Percentiles rank a stretch among this genome's conserved stretches.
phyloP scores from a whole-genome alignment of 2,888 invertebrate species.

The Eulithis prunata region DNA sequence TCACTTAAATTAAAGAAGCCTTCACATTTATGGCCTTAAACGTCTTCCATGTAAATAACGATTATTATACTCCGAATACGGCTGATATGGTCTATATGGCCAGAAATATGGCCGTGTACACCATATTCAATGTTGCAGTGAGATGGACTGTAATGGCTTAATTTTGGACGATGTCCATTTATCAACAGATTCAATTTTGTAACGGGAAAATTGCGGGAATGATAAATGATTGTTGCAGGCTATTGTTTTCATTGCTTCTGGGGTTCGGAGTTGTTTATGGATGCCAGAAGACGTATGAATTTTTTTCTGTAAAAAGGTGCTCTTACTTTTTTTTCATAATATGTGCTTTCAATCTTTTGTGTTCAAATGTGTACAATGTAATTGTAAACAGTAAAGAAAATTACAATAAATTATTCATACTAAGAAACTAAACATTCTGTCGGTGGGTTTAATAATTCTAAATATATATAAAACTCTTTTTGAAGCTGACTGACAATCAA shows the following conservation, averaged over 20 bases:
- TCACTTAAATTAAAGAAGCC: constrained; percentile 33
- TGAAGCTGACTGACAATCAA: too few species aligned
- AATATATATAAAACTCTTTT: too few species aligned
- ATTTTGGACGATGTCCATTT: constrained; percentile 53
- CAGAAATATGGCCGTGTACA: constrained; percentile 42
- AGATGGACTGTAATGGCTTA: constrained; percentile 65
- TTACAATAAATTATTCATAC: too few species aligned
- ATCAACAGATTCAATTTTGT: constrained; percentile 61
- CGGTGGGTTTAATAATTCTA: too few species aligned
- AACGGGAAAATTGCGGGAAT: constrained; percentile 48
- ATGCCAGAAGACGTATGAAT: neutral
- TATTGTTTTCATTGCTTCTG: constrained; percentile 33
- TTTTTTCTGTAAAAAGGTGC: too few species aligned
- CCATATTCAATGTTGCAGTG: constrained; percentile 54
- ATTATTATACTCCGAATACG: constrained; percentile 36
- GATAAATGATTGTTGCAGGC: constrained; percentile 49
- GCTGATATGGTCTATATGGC: constrained; percentile 42
- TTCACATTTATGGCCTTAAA: constrained; percentile 27
- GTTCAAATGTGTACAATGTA: too few species aligned
- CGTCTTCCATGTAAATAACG: constrained; percentile 35
- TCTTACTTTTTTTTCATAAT: too few species aligned
- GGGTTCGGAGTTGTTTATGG: constrained; percentile 4
- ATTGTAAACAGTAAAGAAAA: too few species aligned
- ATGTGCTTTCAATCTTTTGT: too few species aligned
- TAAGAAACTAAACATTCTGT: too few species aligned